These are phyloP conservation scores for Natrix natrix DNA, from an alignment of 2,797 vertebrate species.

Conservation along the genomic window DNA sequence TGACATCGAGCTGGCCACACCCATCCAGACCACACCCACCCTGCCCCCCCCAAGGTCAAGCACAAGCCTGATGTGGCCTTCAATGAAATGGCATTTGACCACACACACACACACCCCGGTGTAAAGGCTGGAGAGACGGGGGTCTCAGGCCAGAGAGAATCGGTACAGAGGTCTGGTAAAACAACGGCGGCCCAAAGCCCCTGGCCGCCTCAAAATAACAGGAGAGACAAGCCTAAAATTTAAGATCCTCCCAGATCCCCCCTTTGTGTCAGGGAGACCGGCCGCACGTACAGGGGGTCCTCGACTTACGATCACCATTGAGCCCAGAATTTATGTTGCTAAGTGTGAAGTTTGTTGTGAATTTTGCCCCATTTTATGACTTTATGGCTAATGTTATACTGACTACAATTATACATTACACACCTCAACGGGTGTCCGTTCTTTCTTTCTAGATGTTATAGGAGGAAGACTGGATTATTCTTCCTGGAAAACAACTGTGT, in stretches of 20 bases:
- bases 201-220: neutral
- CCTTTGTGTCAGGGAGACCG: neutral
- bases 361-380: no score
- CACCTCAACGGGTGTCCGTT: constrained; percentile 45
- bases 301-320: neutral
- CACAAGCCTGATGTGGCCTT: no score
- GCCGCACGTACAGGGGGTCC: neutral
- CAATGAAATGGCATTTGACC: no score
- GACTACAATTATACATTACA: neutral
- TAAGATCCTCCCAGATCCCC: neutral
- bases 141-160: neutral
- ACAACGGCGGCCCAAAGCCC: neutral
- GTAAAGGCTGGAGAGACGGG: neutral
- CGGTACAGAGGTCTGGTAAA: neutral
- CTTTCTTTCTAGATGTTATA: neutral
- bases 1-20: no score
- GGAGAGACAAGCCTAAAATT: neutral
- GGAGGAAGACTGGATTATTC: neutral
- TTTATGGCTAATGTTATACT: no score
- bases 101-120: no score
- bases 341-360: neutral
- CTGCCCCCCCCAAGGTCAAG: no score
- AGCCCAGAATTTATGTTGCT: neutral
- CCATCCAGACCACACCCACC: no score
- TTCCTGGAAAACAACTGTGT: neutral